Evolutionary conservation across 2,113 vertebrate genomes (phyloP).

Genomic region (Petrocephalus microphthalmus): DNA sequence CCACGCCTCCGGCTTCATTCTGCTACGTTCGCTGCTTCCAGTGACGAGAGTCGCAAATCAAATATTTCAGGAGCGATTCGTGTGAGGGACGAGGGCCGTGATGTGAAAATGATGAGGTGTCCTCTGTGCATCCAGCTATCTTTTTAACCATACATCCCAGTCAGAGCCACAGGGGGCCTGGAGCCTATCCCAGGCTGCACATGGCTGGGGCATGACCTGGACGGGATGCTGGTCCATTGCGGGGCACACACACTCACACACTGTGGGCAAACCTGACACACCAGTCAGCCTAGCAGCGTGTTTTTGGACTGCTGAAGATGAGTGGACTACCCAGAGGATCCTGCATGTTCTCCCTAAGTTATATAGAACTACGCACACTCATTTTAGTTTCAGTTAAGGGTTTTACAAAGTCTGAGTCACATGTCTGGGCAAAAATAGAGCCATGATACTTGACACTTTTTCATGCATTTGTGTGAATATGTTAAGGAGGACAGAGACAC

Average conservation of each 20-base stretch:
- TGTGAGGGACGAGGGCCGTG: background rate
- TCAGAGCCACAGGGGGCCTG: background rate
- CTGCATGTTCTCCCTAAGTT: background rate
- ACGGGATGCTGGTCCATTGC: background rate
- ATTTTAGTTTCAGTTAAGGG: background rate
- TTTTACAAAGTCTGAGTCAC: background rate
- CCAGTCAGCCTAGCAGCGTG: background rate
- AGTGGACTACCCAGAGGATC: background rate
- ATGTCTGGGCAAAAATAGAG: background rate
- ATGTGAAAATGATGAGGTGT: background rate
- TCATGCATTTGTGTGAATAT: background rate
- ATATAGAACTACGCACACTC: background rate
- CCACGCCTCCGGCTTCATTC: background rate
- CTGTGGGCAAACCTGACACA: background rate
- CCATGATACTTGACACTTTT: background rate
- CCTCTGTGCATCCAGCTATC: background rate
- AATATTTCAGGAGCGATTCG: background rate
- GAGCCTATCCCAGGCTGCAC: background rate
- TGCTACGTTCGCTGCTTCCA: conserved; percentile 18
- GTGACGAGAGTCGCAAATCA: background rate
- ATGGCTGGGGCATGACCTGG: background rate
- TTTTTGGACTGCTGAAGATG: background rate
- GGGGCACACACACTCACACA: background rate
- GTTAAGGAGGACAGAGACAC: background rate
- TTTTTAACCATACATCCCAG: background rate